Evolutionary conservation across 1,140 invertebrate genomes (phyloP).

Genomic region (Drosophila leontia): DNA sequence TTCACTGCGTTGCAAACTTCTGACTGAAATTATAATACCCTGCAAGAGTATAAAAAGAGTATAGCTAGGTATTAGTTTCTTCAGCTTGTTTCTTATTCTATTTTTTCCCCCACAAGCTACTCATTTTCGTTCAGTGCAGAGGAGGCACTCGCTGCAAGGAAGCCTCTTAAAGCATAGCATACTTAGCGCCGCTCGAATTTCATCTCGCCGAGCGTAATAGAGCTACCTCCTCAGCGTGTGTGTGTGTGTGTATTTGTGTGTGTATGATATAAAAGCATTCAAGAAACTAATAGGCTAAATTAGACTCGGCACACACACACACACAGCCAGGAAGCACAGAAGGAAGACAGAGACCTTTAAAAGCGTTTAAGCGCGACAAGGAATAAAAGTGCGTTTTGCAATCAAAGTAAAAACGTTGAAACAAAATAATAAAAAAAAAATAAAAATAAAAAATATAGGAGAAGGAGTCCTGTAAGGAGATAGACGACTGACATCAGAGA

Average conservation of each 20-base stretch:
- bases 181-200: conserved; percentile 29
- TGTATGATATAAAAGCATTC: conserved; percentile 61
- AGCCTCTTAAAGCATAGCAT: conserved; percentile 30
- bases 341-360: conserved; percentile 49
- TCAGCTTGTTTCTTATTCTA: neutral
- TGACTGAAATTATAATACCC: too few species aligned
- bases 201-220: conserved; percentile 17
- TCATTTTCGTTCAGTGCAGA: conserved; percentile 10
- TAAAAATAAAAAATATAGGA: neutral
- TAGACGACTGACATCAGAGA: conserved; percentile 19
- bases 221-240: conserved; percentile 4
- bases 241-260: conserved; percentile 23
- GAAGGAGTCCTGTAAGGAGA: conserved; percentile 7
- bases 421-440: conserved; percentile 23
- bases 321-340: conserved; percentile 13
- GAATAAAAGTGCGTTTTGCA: conserved; percentile 79
- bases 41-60: too few species aligned
- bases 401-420: conserved; percentile 77
- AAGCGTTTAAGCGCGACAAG: conserved; percentile 74
- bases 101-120: neutral
- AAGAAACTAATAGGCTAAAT: conserved; percentile 78
- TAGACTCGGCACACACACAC: conserved; percentile 48
- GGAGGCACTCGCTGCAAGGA: neutral
- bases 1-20: too few species aligned
- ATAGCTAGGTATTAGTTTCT: neutral